Percentiles rank a stretch among this genome's conserved stretches.
phyloP scores from a whole-genome alignment of 2,888 invertebrate species.

The Julus scandinavius region DNA sequence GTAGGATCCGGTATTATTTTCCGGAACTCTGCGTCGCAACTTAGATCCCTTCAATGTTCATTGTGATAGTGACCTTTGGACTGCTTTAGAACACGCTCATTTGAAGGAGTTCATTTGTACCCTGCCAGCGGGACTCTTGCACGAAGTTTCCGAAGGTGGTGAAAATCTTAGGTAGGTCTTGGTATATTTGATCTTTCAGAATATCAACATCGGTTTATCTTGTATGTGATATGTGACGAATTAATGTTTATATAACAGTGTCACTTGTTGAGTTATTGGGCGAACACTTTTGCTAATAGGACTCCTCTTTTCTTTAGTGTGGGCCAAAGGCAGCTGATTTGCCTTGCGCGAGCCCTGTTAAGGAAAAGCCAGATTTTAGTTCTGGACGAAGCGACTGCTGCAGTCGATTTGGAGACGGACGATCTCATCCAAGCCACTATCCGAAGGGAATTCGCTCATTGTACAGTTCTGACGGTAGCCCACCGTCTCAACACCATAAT shows the following conservation, averaged over 20 bases:
- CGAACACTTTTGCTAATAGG: background rate
- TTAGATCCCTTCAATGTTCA: constrained; percentile 87
- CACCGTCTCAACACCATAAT: constrained; percentile 93
- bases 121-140: constrained; percentile 79
- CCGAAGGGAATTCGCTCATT: constrained; percentile 59
- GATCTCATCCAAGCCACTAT: constrained; percentile 60
- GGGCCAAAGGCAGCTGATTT: constrained; percentile 59
- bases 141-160: constrained; percentile 90
- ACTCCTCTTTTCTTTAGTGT: constrained; percentile 56
- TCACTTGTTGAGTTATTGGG: background rate
- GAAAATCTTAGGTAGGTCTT: constrained; percentile 74
- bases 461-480: constrained; percentile 68
- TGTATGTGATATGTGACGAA: too few relatives aligned
- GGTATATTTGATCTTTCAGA: too few relatives aligned
- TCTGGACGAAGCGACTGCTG: constrained; percentile 60
- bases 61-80: constrained; percentile 87
- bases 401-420: constrained; percentile 60
- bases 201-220: too few relatives aligned
- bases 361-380: constrained; percentile 59
- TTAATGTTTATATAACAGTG: background rate
- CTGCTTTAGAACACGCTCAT: constrained; percentile 87
- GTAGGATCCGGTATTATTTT: constrained; percentile 93
- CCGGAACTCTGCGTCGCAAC: constrained; percentile 89
- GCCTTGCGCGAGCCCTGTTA: constrained; percentile 60
- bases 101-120: constrained; percentile 83